Evolutionary conservation across 2,797 vertebrate species (phyloP), one percentile per base, ranked within the genome.

Genomic region (Sebastes dallii): DNA sequence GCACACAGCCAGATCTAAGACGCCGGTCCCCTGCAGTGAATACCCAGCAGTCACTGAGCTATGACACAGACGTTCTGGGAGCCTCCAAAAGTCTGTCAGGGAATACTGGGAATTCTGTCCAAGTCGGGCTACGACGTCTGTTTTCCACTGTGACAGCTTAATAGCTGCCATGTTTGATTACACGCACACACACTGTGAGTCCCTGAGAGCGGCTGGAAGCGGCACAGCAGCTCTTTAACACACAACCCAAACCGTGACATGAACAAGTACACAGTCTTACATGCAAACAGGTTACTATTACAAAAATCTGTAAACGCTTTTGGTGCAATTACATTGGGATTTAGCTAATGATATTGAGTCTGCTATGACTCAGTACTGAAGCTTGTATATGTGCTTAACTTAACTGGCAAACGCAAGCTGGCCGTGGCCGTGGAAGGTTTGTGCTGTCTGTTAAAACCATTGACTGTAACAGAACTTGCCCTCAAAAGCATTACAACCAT

Each of bases 111-210:
- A 91, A 83, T 82, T 87, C 46, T 72, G 64, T 84, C 73, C 73
- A 79, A 77, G 66, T 62, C 61, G 60, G 67, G 36, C 66, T 56
- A 66, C 54, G 62, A 60, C 1, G 66, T 85, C 75, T 86, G 75
- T 82, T 86, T 90, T 83, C 75, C 52, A 66, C 75, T 82, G 64
- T 78, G 81, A 90, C 80, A 86, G 67, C 85, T 90, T 78, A 85
- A 88, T 83, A 75, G 72, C 76, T 79, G 79, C 66, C 73, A 84
- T 84, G 73, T 91, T 80, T 86, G 83, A 89, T 86, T 64, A 76
- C 22, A 76, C 32, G 68, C 70, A 68, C 50, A 67, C 66, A 60
- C 65, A 66, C 34, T 61, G 14, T 39, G 71, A 71, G 66, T 67
- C 54, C 9, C 24, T 70, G 70, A 67, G 68, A 77, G 68, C 5